Base-by-base conservation (phyloP, 2,113 vertebrate species). In the Spermophilus dauricus region DNA sequence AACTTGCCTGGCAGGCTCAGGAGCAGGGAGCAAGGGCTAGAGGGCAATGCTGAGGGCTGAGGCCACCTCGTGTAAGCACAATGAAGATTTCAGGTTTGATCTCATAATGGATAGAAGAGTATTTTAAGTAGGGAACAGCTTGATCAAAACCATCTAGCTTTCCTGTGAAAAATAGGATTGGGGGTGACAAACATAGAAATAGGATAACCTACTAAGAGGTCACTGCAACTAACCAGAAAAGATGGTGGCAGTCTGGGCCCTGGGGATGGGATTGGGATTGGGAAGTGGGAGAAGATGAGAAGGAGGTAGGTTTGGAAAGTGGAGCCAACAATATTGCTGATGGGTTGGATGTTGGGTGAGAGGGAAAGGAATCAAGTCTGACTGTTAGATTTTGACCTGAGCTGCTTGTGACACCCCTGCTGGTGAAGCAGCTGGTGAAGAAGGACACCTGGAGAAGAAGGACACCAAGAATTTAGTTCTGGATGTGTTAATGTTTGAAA, bases 1-100 rank as follows among this genome's bases (percentile, higher is more conserved):
- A 4, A 11, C 28, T 12, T 32, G 22, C 30, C 80, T 42, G n/a
- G 73, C 53, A 80, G 48, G 51, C 4, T 72, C 26, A 20, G 32
- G 48, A 22, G 26, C n/a, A 32, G 42, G 39, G 39, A 30, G 2
- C 20, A 22, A 12, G 61, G 67, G 2, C 37, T 18, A 56, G n/a
- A 34, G 45, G 22, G 8, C 42, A 13, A 2, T 3, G 10, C n/a
- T 58, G 5, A 58, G 32, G 14, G 11, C 58, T 18, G 17, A 30
- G 37, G 28, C 16, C 45, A 13, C 10, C 39, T 91, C 8, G 0
- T 1, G 5, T 4, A 9, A 73, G 30, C 32, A 4, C 11, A 0
- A 16, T 0, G 1, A 42, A 48, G 48, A 32, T 48, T 39, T 48
- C 11, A 4, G 28, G 1, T 39, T 69, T 69, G 37, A n/a, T 28